Evolutionary conservation across 1,140 invertebrate genomes (phyloP).

Genomic region (Hyles euphorbiae): DNA sequence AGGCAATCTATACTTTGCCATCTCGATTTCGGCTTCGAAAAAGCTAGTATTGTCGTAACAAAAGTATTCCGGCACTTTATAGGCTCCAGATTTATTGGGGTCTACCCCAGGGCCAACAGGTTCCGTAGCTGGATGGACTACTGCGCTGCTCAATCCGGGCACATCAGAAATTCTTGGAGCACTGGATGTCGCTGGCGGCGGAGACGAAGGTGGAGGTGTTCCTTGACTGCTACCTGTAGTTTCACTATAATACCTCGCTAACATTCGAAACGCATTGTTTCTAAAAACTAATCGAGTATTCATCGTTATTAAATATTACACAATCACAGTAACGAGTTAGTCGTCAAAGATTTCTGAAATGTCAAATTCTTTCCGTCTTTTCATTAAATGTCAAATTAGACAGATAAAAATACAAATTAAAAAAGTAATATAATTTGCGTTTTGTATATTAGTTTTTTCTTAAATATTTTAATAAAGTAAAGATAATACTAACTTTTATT

Average conservation of each 20-base stretch:
- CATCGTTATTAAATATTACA: conserved; percentile 36
- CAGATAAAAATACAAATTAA: no score
- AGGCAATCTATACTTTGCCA: conserved; percentile 84
- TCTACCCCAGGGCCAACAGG: conserved; percentile 83
- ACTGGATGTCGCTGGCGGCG: conserved; percentile 21
- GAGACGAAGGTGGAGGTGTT: conserved; percentile 19
- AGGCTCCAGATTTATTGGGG: conserved; percentile 81
- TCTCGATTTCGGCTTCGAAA: conserved; percentile 90
- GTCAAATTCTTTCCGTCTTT: neutral
- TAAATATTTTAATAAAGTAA: no score
- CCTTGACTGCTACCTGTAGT: conserved; percentile 29
- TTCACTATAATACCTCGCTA: conserved; percentile 42
- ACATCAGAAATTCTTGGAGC: conserved; percentile 62
- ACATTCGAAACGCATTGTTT: conserved; percentile 19
- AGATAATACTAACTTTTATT: no score
- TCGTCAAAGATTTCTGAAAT: no score
- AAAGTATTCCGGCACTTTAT: conserved; percentile 93
- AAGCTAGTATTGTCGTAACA: conserved; percentile 86
- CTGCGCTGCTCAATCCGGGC: conserved; percentile 79
- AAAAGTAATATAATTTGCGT: no score
- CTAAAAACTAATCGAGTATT: conserved; percentile 12
- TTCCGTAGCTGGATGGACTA: conserved; percentile 74
- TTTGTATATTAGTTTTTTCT: no score
- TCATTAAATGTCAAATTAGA: neutral
- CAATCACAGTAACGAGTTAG: conserved; percentile 22